These are phyloP conservation scores for Timandra comae DNA, from an alignment of 2,888 invertebrate species.

Conservation along the genomic window DNA sequence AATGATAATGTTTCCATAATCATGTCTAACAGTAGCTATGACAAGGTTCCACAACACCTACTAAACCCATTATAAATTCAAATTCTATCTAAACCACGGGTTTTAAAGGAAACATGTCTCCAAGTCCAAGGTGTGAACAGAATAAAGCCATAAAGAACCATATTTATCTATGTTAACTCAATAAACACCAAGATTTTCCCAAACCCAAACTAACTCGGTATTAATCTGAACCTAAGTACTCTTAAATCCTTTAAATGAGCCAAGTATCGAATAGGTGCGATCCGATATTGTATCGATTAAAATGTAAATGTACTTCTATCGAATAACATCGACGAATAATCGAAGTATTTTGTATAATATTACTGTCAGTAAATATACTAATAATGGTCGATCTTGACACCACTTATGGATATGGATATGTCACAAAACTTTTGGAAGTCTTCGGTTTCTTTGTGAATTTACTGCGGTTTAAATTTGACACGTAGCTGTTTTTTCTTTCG, in stretches of 20 bases:
- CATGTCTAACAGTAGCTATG: too few species aligned
- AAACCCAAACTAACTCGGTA: too few species aligned
- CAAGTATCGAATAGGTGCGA: constrained; percentile 20
- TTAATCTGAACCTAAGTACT: too few species aligned
- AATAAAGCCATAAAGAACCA: constrained; percentile 18
- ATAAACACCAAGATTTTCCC: constrained; percentile 4
- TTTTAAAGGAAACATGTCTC: constrained; percentile 5
- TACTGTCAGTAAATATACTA: constrained; percentile 47
- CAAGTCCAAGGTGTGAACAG: constrained; percentile 14
- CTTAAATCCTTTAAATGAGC: constrained; percentile 11
- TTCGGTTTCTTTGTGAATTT: constrained; percentile 28
- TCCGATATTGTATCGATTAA: constrained; percentile 43
- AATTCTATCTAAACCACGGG: too few species aligned
- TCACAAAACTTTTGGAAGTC: constrained; percentile 22
- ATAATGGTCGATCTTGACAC: constrained; percentile 40
- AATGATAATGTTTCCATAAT: too few species aligned
- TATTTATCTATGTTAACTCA: constrained; percentile 18
- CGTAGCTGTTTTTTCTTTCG: constrained; percentile 28
- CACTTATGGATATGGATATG: constrained; percentile 26
- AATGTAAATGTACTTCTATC: constrained; percentile 42
- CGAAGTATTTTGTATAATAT: constrained; percentile 48
- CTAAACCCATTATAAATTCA: too few species aligned
- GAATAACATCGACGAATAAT: constrained; percentile 44
- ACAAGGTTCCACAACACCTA: too few species aligned
- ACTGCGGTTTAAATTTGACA: constrained; percentile 34